Evolutionary conservation across 1,140 invertebrate genomes (phyloP).

Genomic region (Hycleus cichorii): DNA sequence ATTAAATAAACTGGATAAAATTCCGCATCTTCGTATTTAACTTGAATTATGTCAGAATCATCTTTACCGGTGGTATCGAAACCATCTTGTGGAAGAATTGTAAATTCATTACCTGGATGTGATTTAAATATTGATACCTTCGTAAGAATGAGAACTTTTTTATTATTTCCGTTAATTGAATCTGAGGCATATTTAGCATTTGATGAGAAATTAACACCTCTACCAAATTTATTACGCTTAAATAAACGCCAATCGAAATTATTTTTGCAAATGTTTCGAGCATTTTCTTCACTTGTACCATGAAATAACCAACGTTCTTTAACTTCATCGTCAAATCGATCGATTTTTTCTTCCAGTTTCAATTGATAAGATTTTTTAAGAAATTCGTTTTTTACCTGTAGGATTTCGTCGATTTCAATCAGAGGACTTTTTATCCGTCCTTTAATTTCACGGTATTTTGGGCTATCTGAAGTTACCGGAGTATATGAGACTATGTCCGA

Average conservation of each 20-base stretch:
- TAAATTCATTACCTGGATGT: background rate
- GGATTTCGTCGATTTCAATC: too few relatives aligned
- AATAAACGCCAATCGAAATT: slow-evolving; percentile 6
- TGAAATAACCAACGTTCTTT: slow-evolving; percentile 1
- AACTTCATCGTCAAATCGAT: background rate
- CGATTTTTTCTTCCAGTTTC: background rate
- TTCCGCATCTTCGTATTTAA: slow-evolving; percentile 7
- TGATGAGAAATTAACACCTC: slow-evolving; percentile 2
- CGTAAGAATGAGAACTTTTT: slow-evolving; percentile 1
- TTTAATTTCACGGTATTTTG: too few relatives aligned
- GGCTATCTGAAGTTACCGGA: too few relatives aligned
- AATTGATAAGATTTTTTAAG: slow-evolving; percentile 1
- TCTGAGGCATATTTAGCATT: too few relatives aligned
- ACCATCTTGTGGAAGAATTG: background rate
- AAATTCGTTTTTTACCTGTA: too few relatives aligned
- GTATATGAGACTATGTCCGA: too few relatives aligned
- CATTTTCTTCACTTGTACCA: background rate
- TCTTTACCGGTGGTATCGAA: slow-evolving; percentile 2
- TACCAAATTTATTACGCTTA: slow-evolving; percentile 1
- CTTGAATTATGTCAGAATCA: background rate
- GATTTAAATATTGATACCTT: background rate
- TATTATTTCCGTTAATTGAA: background rate
- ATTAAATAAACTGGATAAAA: slow-evolving; percentile 8
- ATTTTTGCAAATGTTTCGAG: slow-evolving; percentile 1
- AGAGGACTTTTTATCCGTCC: too few relatives aligned